A percentile compares a stretch with the other conserved stretches of the same genome.
phyloP scores from a whole-genome alignment of 2,888 invertebrate genomes.

The Scaptomyza reducta region DNA sequence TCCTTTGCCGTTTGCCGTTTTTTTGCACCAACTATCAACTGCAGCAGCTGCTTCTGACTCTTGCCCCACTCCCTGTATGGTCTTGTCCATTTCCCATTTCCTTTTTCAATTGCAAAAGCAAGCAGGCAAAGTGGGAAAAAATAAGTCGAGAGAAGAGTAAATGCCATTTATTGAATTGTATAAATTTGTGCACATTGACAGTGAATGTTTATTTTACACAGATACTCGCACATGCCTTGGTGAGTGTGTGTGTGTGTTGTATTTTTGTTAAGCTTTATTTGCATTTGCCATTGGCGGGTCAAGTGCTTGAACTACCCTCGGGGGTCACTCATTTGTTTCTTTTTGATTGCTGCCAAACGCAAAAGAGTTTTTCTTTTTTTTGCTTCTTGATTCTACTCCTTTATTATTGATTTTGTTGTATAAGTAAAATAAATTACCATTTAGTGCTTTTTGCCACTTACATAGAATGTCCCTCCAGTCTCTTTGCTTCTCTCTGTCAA shows the following conservation, averaged over 20 bases:
- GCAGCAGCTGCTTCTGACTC: conserved; percentile 36
- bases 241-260: conserved; percentile 25
- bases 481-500: background rate
- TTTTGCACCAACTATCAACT: conserved; percentile 33
- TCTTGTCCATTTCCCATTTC: conserved; percentile 63
- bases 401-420: conserved; percentile 58
- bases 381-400: conserved; percentile 34
- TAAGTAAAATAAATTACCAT: conserved; percentile 80
- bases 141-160: conserved; percentile 39
- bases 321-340: conserved; percentile 74
- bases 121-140: conserved; percentile 31
- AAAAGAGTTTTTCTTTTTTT: conserved; percentile 31
- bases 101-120: conserved; percentile 69
- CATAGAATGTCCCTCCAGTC: conserved; percentile 15
- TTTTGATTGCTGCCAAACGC: conserved; percentile 69
- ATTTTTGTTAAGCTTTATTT: conserved; percentile 73
- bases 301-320: conserved; percentile 67
- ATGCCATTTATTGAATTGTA: conserved; percentile 81
- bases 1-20: conserved; percentile 46
- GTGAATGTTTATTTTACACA: conserved; percentile 71
- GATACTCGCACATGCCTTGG: conserved; percentile 37
- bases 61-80: background rate
- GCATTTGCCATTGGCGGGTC: conserved; percentile 59
- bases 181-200: conserved; percentile 77
- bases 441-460: conserved; percentile 76